Conservation (phyloP, 2,113 vertebrate genomes). For the Mus pahari region DNA sequence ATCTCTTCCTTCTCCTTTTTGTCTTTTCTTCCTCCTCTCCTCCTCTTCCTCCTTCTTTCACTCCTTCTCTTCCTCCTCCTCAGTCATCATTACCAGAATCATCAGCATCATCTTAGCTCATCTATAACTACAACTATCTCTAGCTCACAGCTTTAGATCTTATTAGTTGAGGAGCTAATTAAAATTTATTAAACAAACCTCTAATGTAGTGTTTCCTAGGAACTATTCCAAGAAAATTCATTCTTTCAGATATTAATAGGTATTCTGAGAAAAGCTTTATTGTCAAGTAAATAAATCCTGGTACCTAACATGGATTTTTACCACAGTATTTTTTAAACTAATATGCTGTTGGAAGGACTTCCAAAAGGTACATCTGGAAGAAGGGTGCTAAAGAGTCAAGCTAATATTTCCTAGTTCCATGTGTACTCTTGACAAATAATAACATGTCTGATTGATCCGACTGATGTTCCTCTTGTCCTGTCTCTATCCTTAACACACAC, state of each 20-base stretch:
- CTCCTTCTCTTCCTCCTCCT: no score
- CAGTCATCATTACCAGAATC: neutral
- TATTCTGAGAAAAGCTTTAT: slow-evolving; percentile 60
- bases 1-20: no score
- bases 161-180: slow-evolving; percentile 36
- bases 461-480: neutral
- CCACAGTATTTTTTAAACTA: neutral
- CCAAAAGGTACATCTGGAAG: neutral
- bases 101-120: neutral
- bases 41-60: neutral
- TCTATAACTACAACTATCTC: neutral
- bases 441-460: neutral
- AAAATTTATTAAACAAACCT: slow-evolving; percentile 26
- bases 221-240: slow-evolving; percentile 55
- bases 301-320: neutral
- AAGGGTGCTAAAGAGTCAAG: neutral
- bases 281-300: slow-evolving; percentile 21
- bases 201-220: slow-evolving; percentile 36
- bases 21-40: no score
- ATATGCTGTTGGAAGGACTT: neutral
- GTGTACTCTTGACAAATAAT: neutral
- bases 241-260: slow-evolving; percentile 43
- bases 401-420: neutral
- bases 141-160: slow-evolving; percentile 8
- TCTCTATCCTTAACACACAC: neutral